Percentiles rank a stretch among this genome's conserved stretches.
Conservation (phyloP, 2,113 vertebrate genomes). For the Myrmophylax atrothorax region DNA sequence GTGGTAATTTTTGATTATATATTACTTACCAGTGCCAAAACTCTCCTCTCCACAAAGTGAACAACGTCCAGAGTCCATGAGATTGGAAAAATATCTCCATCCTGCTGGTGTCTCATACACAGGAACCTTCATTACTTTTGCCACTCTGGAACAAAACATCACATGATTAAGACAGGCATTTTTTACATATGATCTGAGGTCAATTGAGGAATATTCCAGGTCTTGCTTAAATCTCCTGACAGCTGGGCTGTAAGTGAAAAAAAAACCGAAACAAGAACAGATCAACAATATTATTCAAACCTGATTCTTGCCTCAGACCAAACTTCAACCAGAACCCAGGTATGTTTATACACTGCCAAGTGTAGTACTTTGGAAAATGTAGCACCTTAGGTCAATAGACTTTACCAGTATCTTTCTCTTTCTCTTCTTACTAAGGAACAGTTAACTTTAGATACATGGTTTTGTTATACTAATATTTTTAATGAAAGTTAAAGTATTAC, state of each 20-base stretch:
- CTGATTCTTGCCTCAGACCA: neutral
- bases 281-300: neutral
- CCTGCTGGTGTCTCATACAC: slow-evolving; percentile 96
- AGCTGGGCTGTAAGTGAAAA: neutral
- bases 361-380: neutral
- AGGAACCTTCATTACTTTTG: slow-evolving; percentile 93
- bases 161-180: fast-evolving
- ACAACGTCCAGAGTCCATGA: slow-evolving; percentile 97
- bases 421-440: neutral
- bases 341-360: neutral
- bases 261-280: neutral
- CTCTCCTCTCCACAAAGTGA: slow-evolving; percentile 98
- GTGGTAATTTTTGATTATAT: neutral
- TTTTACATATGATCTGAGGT: neutral
- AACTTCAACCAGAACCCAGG: neutral
- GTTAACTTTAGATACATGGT: neutral
- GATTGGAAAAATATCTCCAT: slow-evolving; percentile 96
- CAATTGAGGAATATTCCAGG: neutral
- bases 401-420: neutral
- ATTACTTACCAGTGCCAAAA: slow-evolving; percentile 91
- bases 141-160: slow-evolving; percentile 82
- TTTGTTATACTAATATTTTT: neutral
- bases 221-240: neutral
- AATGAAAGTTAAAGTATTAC: neutral
- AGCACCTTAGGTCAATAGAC: neutral